Evolutionary conservation across 2,113 vertebrate species (phyloP), one percentile per base, ranked within the genome.

Genomic region (Lycocorax pyrrhopterus): DNA sequence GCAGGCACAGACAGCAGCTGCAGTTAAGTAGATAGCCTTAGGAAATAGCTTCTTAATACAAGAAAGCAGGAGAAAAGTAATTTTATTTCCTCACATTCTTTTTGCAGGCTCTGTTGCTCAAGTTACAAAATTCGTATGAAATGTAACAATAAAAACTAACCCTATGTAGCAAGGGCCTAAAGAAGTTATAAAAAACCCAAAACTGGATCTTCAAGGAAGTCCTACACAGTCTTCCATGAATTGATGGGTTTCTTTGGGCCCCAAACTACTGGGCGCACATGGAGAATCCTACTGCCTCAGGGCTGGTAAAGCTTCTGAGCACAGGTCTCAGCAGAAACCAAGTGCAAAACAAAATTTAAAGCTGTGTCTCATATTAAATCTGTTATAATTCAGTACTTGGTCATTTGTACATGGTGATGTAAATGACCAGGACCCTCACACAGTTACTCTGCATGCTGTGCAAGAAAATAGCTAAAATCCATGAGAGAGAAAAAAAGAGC

Each of bases 21-120:
- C 83, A 84, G 67, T 81, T 80, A 86, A 67, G 59, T 25, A 90
- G 86, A 83, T 74, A 92, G 88, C 85, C 90, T 95, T 86, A 95
- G 80, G 86, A 94, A 96, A 86, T 56, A 90, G 55, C 39, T 80
- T 64, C 44, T 75, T 86, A 69, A 46, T 59, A 46, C 30, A 77
- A 86, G 71, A 92, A 93, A 94, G 46, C 15, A 69, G 71, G 41
- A 77, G 53, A 93, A 87, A 92, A 90, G 55, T 92, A 0, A 76
- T 80, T 92, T 83, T 94, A 47, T 90, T 90, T 87, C 75, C 63
- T 88, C 75, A 66, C 59, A 27, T 90, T 85, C 49, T 88, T 79
- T 66, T 86, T 62, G 3, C 51, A 33, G 85, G 25, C 77, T 27
- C 7, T 18, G 13, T 92, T 92, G 67, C 51, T 92, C 21, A 67